phyloP scores from a whole-genome alignment of 2,888 invertebrate species.

The Nephrotoma guestfalica region DNA sequence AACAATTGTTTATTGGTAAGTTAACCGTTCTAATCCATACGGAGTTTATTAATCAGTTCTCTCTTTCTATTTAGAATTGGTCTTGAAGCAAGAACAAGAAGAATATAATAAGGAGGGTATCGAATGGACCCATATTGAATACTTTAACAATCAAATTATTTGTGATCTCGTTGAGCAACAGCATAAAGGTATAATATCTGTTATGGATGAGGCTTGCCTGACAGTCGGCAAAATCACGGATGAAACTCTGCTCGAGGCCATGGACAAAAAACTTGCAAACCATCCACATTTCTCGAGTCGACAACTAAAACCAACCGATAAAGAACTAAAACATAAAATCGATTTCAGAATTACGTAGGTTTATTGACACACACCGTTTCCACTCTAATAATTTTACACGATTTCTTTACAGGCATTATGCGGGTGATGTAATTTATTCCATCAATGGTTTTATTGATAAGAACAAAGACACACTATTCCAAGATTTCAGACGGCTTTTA shows the following conservation, averaged over 20 bases:
- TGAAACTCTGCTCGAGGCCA: constrained; percentile 74
- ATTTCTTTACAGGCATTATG: constrained; percentile 52
- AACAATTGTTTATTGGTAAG: constrained; percentile 89
- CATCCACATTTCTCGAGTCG: constrained; percentile 87
- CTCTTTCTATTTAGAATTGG: constrained; percentile 54
- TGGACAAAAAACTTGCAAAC: constrained; percentile 73
- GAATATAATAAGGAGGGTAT: constrained; percentile 94
- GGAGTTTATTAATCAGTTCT: not conserved
- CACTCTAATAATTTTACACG: constrained; percentile 17
- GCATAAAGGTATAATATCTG: constrained; percentile 81
- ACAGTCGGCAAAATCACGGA: constrained; percentile 85
- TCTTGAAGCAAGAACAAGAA: constrained; percentile 95
- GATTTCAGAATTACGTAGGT: constrained; percentile 57
- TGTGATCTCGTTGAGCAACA: constrained; percentile 91
- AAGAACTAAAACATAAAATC: constrained; percentile 59
- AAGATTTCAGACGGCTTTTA: constrained; percentile 88
- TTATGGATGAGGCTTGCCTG: constrained; percentile 94
- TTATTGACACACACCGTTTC: not conserved
- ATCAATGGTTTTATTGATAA: constrained; percentile 90
- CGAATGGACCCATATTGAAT: constrained; percentile 86
- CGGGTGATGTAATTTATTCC: constrained; percentile 89
- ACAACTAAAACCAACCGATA: constrained; percentile 68
- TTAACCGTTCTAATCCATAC: not conserved
- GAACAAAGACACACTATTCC: constrained; percentile 91
- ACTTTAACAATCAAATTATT: constrained; percentile 91